A percentile compares a stretch with the other conserved stretches of the same genome.
phyloP scores from a whole-genome alignment of 2,888 invertebrate species.

The Lysandra bellargus region DNA sequence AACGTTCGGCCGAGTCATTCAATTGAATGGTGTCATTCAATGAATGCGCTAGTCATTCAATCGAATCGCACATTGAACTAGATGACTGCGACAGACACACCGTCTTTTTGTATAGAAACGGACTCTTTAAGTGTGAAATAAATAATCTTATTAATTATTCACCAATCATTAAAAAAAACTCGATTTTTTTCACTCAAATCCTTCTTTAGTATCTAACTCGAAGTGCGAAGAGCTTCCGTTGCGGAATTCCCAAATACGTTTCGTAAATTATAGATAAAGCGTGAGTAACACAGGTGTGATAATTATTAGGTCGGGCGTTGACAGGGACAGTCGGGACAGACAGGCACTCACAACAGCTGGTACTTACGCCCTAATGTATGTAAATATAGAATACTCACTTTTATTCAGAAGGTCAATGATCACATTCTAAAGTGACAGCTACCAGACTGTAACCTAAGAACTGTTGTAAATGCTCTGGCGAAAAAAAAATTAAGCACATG shows the following conservation, averaged over 20 bases:
- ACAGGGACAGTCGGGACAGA: constrained; percentile 44
- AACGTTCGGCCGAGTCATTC: too few species aligned
- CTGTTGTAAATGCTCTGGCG: neutral
- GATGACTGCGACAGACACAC: too few species aligned
- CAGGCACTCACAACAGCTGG: constrained; percentile 42
- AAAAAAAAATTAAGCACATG: neutral
- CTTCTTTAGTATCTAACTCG: too few species aligned
- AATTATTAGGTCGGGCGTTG: constrained; percentile 59
- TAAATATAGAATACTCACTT: constrained; percentile 60
- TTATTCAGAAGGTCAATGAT: constrained; percentile 43
- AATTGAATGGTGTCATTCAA: too few species aligned
- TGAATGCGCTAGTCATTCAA: too few species aligned
- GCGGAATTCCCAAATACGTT: constrained; percentile 4
- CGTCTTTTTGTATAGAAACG: too few species aligned
- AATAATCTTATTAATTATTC: too few species aligned
- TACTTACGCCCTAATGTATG: constrained; percentile 50
- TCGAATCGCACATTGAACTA: too few species aligned
- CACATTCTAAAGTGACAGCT: constrained; percentile 8
- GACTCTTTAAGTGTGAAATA: too few species aligned
- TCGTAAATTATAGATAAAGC: constrained; percentile 37
- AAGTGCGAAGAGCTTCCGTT: neutral
- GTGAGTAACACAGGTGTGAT: constrained; percentile 54
- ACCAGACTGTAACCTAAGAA: neutral
- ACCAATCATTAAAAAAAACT: too few species aligned
- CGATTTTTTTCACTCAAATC: too few species aligned